A percentile compares a stretch with the other conserved stretches of the same genome.
Conservation (phyloP, 37 sponge, comb jelly and placozoan species). For the Chondrilla cf. caribensis region DNA sequence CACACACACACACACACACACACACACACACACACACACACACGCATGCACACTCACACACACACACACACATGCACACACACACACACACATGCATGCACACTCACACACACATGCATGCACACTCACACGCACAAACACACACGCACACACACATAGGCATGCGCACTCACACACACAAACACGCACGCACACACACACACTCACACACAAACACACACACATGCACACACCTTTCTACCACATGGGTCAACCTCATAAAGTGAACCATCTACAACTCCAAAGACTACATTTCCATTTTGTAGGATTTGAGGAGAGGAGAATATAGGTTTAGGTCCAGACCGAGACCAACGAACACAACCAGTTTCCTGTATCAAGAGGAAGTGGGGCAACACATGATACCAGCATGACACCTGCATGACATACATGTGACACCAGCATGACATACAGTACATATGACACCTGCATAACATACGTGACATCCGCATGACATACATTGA, state of each 20-base stretch:
- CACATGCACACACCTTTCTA: constrained; percentile 25
- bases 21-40: neutral
- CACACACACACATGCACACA: neutral
- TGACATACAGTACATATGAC: no score
- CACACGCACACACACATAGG: neutral
- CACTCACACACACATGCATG: no score
- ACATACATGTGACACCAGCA: neutral
- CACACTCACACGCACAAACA: no score
- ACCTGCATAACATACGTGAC: constrained; percentile 25
- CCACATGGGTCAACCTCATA: constrained; percentile 29
- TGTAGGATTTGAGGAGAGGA: constrained; percentile 57
- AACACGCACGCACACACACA: no score
- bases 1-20: no score
- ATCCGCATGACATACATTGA: no score
- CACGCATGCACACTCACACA: neutral
- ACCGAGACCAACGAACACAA: constrained; percentile 42
- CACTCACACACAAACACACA: neutral
- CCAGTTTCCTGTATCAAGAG: constrained; percentile 35
- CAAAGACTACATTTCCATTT: constrained; percentile 12
- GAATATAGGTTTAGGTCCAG: constrained; percentile 58
- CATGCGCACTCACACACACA: no score
- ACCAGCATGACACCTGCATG: neutral
- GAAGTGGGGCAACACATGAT: neutral
- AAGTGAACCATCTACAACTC: constrained; percentile 36
- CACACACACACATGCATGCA: no score